These are phyloP conservation scores for Zoanthus gigantus DNA, from an alignment of 92 coral and sea anemone species.

Conservation along the genomic window DNA sequence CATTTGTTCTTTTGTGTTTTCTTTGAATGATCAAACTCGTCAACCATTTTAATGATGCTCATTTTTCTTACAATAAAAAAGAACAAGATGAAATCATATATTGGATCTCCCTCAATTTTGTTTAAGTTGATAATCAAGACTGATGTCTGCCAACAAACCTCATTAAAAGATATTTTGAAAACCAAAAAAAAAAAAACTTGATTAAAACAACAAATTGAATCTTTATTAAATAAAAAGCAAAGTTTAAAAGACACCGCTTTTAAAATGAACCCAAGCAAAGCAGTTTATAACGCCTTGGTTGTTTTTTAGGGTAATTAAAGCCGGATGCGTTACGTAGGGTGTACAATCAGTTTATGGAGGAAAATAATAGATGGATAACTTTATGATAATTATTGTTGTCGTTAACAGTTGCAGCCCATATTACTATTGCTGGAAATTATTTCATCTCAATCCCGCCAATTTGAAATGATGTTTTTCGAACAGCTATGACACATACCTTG, in stretches of 20 bases:
- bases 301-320: not conserved
- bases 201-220: not conserved
- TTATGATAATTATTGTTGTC: too few species aligned
- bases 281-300: not conserved
- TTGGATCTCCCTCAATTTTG: not conserved
- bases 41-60: slow-evolving; percentile 2
- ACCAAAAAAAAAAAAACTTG: not conserved
- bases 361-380: too few species aligned
- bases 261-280: not conserved
- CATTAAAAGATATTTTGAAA: not conserved
- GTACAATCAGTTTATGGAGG: not conserved
- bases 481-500: too few species aligned
- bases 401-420: too few species aligned
- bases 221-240: not conserved
- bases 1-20: not conserved
- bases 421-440: too few species aligned
- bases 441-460: too few species aligned
- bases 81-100: not conserved
- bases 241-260: not conserved
- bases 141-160: not conserved
- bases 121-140: not conserved
- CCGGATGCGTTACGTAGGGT: not conserved
- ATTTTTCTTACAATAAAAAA: slow-evolving; percentile 1
- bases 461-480: too few species aligned
- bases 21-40: not conserved